Conservation (phyloP, 2,888 invertebrate genomes). For the Chironomus riparius region DNA sequence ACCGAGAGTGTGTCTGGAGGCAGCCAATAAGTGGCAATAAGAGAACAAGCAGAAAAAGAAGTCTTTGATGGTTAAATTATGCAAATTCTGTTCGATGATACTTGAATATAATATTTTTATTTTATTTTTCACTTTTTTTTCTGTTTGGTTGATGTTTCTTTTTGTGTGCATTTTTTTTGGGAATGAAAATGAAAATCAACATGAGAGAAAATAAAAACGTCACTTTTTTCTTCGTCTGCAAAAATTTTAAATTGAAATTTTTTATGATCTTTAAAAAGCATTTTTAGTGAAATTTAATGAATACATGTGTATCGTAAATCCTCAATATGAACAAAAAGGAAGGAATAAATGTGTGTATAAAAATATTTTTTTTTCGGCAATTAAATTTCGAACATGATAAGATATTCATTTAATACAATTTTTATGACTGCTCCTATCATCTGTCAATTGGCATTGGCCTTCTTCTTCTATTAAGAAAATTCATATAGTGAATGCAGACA, state of each 20-base stretch:
- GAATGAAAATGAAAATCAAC: not conserved
- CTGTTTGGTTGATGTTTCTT: not conserved
- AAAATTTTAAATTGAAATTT: not conserved
- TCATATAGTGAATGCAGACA: conserved; percentile 6
- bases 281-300: conserved; percentile 10
- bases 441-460: not conserved
- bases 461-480: not conserved
- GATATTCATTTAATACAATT: not conserved
- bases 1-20: not conserved
- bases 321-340: not conserved
- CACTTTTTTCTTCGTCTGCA: conserved; percentile 3
- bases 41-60: not conserved
- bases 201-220: conserved; percentile 6
- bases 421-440: not conserved
- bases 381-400: not conserved
- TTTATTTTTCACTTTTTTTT: conserved; percentile 7
- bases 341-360: not conserved
- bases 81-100: conserved; percentile 18
- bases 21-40: not conserved
- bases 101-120: conserved; percentile 10
- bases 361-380: not conserved
- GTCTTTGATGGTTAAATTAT: conserved; percentile 19
- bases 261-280: conserved; percentile 8
- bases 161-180: not conserved
- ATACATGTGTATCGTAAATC: not conserved